Base-by-base conservation (phyloP, 2,888 invertebrate species). In the Microdon myrmicae region DNA sequence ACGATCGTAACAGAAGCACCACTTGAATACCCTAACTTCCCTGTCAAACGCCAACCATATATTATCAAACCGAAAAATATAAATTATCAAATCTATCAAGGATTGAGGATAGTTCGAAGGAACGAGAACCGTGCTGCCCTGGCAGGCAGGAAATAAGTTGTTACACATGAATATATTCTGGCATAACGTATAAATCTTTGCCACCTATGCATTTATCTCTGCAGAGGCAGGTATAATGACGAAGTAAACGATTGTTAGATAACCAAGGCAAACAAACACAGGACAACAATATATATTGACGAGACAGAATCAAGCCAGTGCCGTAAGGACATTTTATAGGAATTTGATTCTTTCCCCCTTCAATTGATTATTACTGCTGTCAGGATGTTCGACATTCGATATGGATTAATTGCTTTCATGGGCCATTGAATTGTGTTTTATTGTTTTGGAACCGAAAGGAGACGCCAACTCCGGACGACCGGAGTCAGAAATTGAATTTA, bases 321-420 rank as follows among this genome's bases (percentile, higher is more conserved):
- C 47, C 64, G 58, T 58, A 58, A 64, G 64, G 58, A 58, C 58
- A 64, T 64, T 64, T 58, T 64, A n/a, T n/a, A n/a, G n/a, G n/a
- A n/a, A n/a, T n/a, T n/a, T n/a, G n/a, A n/a, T n/a, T n/a, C n/a
- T n/a, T n/a, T n/a, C n/a, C n/a, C n/a, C n/a, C 58, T 64, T 64
- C 58, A 64, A 64, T 47, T 58, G 41, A 26, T 47, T 56, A 64
- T 58, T 64, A 64, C 43, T 58, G 58, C 51, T 28, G 43, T 51
- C 58, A 51, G 58, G 64, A 58, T 51, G 53, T 58, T 53, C 58
- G 64, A 64, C 58, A 51, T 64, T 58, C 51, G 64, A 56, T 58
- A 58, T 64, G 64, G 64, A 64, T 64, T 64, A 58, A 64, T 64
- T 64, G 64, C 58, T 49, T 64, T 64, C 61, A 64, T 64, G 61